Conservation (phyloP, 2,888 invertebrate species). For the Cremastinae sp. region DNA sequence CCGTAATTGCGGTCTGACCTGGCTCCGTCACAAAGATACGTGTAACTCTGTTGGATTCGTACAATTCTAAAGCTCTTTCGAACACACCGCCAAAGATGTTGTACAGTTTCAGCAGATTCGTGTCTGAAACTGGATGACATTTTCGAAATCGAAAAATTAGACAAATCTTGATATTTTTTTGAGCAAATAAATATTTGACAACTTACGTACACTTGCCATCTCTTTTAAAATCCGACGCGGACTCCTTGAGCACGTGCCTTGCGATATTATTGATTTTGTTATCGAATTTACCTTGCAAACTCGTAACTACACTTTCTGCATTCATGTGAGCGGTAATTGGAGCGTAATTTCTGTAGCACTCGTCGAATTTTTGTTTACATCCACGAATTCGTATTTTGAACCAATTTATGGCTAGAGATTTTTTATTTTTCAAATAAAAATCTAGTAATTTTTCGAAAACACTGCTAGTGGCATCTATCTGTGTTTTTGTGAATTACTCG, state of each 20-base stretch:
- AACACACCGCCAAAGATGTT: constrained; percentile 84
- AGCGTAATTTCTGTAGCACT: neutral
- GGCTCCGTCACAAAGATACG: constrained; percentile 80
- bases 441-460: too few species aligned
- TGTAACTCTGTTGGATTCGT: constrained; percentile 83
- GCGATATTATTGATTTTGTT: constrained; percentile 62
- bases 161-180: constrained; percentile 23
- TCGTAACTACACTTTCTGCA: constrained; percentile 18
- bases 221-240: constrained; percentile 67
- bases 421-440: too few species aligned
- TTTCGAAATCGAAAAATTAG: constrained; percentile 2
- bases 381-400: too few species aligned
- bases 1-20: constrained; percentile 49
- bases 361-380: too few species aligned
- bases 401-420: too few species aligned
- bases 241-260: constrained; percentile 65
- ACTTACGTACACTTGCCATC: constrained; percentile 71
- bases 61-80: constrained; percentile 84
- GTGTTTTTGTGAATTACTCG: too few species aligned
- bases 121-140: constrained; percentile 85
- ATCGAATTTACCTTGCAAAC: constrained; percentile 44
- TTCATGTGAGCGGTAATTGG: constrained; percentile 39
- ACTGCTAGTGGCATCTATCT: too few species aligned
- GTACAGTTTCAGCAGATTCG: constrained; percentile 82
- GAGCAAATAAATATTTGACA: neutral